phyloP scores from a whole-genome alignment of 2,888 invertebrate species.

The Venusia cambrica region DNA sequence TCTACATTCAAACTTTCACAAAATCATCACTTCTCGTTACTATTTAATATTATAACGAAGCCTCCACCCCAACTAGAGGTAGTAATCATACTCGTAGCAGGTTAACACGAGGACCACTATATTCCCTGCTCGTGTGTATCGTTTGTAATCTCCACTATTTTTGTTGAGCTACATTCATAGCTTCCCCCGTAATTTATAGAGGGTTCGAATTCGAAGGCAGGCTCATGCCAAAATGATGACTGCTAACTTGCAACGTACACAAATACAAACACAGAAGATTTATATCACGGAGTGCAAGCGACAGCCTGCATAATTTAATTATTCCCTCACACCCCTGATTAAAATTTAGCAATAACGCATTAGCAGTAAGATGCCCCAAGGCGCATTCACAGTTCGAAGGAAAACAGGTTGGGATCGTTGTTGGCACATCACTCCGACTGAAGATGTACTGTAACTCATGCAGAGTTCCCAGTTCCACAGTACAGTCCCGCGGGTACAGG shows the following conservation, averaged over 20 bases:
- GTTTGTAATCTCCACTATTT: too few species aligned
- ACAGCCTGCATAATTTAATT: constrained; percentile 80
- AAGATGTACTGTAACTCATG: too few species aligned
- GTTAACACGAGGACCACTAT: too few species aligned
- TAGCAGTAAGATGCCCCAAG: constrained; percentile 65
- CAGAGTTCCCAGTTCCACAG: too few species aligned
- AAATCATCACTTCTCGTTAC: too few species aligned
- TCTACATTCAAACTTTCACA: constrained; percentile 1
- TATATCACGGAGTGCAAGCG: constrained; percentile 74
- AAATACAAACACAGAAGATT: constrained; percentile 67
- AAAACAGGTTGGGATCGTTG: constrained; percentile 9
- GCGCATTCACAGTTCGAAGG: constrained; percentile 29
- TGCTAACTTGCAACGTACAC: constrained; percentile 45
- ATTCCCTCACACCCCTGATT: constrained; percentile 76
- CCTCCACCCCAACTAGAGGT: too few species aligned
- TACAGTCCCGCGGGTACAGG: too few species aligned
- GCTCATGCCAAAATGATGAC: constrained; percentile 29
- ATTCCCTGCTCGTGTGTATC: too few species aligned
- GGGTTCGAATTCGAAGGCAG: constrained; percentile 9
- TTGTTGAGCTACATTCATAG: constrained; percentile 16
- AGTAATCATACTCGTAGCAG: background rate
- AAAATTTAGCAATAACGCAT: constrained; percentile 77
- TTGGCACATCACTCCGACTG: too few species aligned
- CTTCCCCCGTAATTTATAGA: constrained; percentile 10
- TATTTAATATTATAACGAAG: too few species aligned